Evolutionary conservation across 2,113 vertebrate genomes (phyloP).

Genomic region (Forbesichthys papilliferus): DNA sequence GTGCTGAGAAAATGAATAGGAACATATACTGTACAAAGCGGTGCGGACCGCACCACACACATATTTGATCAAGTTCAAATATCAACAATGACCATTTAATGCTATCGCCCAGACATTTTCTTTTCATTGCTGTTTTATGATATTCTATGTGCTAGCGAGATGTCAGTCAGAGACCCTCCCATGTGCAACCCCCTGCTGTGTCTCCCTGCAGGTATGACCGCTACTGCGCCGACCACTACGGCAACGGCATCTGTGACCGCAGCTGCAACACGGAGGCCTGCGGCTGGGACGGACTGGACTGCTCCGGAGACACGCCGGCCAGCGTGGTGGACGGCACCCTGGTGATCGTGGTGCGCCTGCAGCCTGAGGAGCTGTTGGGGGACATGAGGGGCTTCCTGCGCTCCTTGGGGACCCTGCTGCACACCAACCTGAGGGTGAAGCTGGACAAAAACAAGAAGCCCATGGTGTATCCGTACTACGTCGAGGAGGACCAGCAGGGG

Average conservation of each 20-base stretch:
- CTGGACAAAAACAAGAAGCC: conserved; percentile 75
- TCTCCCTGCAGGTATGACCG: conserved; percentile 80
- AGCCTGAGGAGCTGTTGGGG: conserved; percentile 82
- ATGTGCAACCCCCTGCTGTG: not conserved
- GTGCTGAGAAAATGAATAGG: no score
- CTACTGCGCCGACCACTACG: conserved; percentile 90
- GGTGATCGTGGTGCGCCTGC: conserved; percentile 88
- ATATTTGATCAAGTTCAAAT: no score
- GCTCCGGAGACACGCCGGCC: conserved; percentile 76
- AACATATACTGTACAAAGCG: no score
- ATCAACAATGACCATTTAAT: no score
- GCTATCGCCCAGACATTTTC: no score
- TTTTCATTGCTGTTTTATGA: no score
- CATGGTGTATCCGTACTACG: conserved; percentile 87
- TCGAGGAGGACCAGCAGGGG: conserved; percentile 50
- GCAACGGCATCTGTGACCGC: conserved; percentile 84
- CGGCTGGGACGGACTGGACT: conserved; percentile 95
- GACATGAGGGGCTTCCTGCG: conserved; percentile 87
- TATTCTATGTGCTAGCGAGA: not conserved
- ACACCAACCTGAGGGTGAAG: conserved; percentile 86
- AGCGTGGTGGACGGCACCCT: conserved; percentile 82
- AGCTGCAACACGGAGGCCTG: conserved; percentile 91
- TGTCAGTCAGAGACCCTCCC: not conserved
- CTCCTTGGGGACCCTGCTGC: conserved; percentile 84
- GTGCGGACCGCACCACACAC: no score